Evolutionary conservation across 2,888 invertebrate species (phyloP).

Genomic region (Spodoptera exigua): DNA sequence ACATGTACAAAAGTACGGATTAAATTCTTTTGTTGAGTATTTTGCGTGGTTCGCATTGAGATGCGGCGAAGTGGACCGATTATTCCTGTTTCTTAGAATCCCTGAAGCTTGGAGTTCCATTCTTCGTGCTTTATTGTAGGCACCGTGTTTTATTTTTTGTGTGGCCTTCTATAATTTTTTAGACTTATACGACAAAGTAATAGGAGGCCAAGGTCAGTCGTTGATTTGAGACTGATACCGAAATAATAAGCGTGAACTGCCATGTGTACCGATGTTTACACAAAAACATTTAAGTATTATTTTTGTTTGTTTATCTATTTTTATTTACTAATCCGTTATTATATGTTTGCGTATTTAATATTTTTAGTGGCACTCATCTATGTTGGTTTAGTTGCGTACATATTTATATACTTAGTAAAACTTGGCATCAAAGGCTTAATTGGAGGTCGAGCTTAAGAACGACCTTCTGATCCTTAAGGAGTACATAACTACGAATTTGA

Average conservation of each 20-base stretch:
- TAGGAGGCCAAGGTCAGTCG: constrained; percentile 20
- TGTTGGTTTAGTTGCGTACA: too few relatives aligned
- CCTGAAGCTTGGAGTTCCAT: constrained; percentile 35
- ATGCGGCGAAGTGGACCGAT: constrained; percentile 54
- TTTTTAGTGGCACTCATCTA: too few relatives aligned
- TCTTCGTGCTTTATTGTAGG: constrained; percentile 47
- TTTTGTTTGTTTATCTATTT: too few relatives aligned
- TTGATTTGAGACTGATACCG: constrained; percentile 8
- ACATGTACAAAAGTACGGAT: constrained; percentile 35
- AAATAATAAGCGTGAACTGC: constrained; percentile 4
- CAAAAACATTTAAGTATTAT: too few relatives aligned
- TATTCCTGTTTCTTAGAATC: constrained; percentile 49
- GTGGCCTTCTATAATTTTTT: constrained; percentile 18
- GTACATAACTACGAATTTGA: too few relatives aligned
- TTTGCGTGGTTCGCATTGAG: constrained; percentile 53
- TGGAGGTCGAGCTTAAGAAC: too few relatives aligned
- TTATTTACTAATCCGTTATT: too few relatives aligned
- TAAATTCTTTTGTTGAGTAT: constrained; percentile 57
- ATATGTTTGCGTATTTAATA: too few relatives aligned
- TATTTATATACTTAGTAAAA: too few relatives aligned
- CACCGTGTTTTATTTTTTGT: constrained; percentile 27
- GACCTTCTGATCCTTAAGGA: too few relatives aligned
- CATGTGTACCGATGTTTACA: too few relatives aligned
- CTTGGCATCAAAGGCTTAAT: too few relatives aligned
- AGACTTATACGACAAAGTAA: constrained; percentile 29